Evolutionary conservation across 2,888 invertebrate species (phyloP).

Genomic region (Lepas anatifera): DNA sequence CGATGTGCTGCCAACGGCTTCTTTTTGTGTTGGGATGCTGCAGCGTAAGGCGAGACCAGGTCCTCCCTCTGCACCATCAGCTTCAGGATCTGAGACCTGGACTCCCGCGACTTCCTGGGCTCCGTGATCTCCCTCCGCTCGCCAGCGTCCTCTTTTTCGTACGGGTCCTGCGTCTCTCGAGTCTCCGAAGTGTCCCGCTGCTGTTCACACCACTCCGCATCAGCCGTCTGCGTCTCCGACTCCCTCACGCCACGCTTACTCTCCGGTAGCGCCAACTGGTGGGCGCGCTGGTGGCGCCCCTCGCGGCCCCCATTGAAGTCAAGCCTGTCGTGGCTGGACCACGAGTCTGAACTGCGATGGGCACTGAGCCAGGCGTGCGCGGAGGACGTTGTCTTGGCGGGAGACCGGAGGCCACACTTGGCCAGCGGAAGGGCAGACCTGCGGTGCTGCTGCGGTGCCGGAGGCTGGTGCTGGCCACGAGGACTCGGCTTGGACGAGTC

Average conservation of each 20-base stretch:
- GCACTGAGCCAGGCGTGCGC: not conserved
- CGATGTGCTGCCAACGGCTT: not conserved
- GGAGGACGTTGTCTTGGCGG: not conserved
- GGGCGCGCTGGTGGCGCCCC: not conserved
- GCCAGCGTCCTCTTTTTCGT: too few relatives aligned
- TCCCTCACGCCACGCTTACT: not conserved
- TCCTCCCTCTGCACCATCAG: not conserved
- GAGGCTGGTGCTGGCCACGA: not conserved
- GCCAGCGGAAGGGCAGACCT: not conserved
- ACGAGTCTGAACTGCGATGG: not conserved
- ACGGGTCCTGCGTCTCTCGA: too few relatives aligned
- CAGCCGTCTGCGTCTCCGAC: not conserved
- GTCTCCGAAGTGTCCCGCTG: too few relatives aligned
- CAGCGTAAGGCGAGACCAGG: not conserved
- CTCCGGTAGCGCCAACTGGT: not conserved
- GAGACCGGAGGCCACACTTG: not conserved
- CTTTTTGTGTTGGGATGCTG: not conserved
- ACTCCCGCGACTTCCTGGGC: not conserved
- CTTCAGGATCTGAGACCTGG: not conserved
- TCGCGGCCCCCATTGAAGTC: slow-evolving; percentile 1
- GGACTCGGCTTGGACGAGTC: not conserved
- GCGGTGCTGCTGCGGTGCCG: not conserved
- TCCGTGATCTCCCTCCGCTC: too few relatives aligned
- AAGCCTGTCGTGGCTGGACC: slow-evolving; percentile 3
- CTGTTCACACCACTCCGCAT: not conserved